Percentiles rank a stretch among this genome's conserved stretches.
Conservation (phyloP, 2,113 vertebrate species). For the Leucosticte australis region DNA sequence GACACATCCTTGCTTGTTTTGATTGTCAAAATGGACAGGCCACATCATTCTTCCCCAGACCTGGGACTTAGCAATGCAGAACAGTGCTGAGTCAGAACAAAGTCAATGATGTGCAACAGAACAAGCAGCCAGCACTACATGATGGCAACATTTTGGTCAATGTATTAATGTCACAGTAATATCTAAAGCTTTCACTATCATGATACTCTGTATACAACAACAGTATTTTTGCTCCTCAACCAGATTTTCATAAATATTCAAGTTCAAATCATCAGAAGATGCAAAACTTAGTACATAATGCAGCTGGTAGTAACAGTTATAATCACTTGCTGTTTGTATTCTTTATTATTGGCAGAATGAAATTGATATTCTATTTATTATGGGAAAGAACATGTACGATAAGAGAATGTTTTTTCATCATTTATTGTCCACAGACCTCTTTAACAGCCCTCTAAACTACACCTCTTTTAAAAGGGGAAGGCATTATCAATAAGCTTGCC, state of each 20-base stretch:
- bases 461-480: not conserved
- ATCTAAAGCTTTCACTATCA: not conserved
- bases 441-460: not conserved
- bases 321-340: not conserved
- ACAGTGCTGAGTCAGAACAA: not conserved
- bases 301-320: not conserved
- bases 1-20: not conserved
- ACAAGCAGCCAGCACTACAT: not conserved
- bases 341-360: not conserved
- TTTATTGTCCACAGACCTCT: not conserved
- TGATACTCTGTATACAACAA: not conserved
- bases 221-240: not conserved
- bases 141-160: not conserved
- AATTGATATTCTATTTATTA: not conserved
- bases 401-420: not conserved
- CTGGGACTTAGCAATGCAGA: not conserved
- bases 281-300: not conserved
- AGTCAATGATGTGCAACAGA: not conserved
- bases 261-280: not conserved
- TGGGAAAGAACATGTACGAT: rapidly evolving
- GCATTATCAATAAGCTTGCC: not conserved
- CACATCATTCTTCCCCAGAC: not conserved
- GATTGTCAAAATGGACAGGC: rapidly evolving
- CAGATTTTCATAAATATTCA: not conserved
- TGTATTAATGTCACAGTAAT: not conserved